phyloP scores from a whole-genome alignment of 2,888 invertebrate species.

The Euplexia lucipara region DNA sequence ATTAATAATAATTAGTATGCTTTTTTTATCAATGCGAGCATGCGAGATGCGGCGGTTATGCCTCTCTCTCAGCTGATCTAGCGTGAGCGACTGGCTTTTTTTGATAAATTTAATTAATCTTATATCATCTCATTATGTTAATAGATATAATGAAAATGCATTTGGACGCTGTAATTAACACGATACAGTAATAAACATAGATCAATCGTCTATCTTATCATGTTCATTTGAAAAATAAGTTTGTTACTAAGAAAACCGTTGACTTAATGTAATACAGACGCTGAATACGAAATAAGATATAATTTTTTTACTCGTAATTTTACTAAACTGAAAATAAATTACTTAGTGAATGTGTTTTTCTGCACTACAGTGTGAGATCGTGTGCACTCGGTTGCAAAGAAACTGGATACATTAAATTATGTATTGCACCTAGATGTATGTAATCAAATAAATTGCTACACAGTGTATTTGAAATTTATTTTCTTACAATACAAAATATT shows the following conservation, averaged over 20 bases:
- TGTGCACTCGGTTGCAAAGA: constrained; percentile 61
- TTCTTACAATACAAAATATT: constrained; percentile 61
- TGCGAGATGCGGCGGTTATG: constrained; percentile 49
- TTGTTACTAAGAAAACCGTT: constrained; percentile 31
- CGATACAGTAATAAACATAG: constrained; percentile 60
- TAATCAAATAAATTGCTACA: constrained; percentile 66
- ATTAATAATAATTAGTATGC: constrained; percentile 77
- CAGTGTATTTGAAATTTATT: constrained; percentile 55
- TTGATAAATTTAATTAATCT: constrained; percentile 65
- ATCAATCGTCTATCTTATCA: constrained; percentile 54
- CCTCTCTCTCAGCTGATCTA: constrained; percentile 53
- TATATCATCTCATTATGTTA: constrained; percentile 67
- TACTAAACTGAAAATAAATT: constrained; percentile 53
- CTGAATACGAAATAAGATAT: constrained; percentile 34
- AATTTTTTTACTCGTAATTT: constrained; percentile 42
- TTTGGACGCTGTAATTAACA: constrained; percentile 47
- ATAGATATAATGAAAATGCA: constrained; percentile 58
- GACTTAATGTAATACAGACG: constrained; percentile 19
- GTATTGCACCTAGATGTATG: constrained; percentile 63
- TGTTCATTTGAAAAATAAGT: constrained; percentile 33
- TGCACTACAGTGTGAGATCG: constrained; percentile 49
- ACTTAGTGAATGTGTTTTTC: constrained; percentile 46
- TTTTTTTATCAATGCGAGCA: constrained; percentile 75
- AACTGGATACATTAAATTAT: constrained; percentile 65
- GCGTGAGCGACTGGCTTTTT: constrained; percentile 59